Conservation (phyloP, 2,888 invertebrate species). For the Meandrusa payeni region DNA sequence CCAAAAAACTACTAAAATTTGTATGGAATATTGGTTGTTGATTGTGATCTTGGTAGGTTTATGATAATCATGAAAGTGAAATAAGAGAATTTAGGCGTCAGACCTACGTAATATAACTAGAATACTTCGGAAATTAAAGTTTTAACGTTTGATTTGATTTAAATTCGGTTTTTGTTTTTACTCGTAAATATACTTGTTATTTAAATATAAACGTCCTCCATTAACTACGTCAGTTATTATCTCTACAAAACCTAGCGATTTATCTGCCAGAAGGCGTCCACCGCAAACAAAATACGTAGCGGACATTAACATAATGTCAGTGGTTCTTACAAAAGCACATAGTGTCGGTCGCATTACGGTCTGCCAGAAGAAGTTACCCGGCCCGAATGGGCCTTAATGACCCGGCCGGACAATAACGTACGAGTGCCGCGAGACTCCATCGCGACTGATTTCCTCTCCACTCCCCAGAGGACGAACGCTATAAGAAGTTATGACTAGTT, state of each 20-base stretch:
- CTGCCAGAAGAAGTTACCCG: conserved; percentile 47
- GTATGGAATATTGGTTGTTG: no score
- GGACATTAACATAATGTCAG: conserved; percentile 24
- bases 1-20: no score
- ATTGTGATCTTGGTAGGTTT: no score
- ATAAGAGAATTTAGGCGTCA: no score
- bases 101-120: no score
- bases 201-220: neutral
- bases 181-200: no score
- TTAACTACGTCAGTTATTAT: conserved; percentile 24
- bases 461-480: conserved; percentile 48
- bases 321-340: conserved; percentile 25
- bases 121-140: no score
- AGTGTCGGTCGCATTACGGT: conserved; percentile 40
- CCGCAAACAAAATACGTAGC: conserved; percentile 19
- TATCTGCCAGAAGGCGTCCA: neutral
- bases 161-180: no score
- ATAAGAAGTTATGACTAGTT: conserved; percentile 49
- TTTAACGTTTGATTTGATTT: no score
- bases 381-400: conserved; percentile 69
- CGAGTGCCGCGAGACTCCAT: conserved; percentile 40
- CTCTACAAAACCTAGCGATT: conserved; percentile 27
- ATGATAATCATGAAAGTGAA: no score
- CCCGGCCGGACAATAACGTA: conserved; percentile 53
- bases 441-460: conserved; percentile 31